Evolutionary conservation across 2,797 vertebrate species (phyloP), one percentile per base, ranked within the genome.

Genomic region (Cuniculus paca): DNA sequence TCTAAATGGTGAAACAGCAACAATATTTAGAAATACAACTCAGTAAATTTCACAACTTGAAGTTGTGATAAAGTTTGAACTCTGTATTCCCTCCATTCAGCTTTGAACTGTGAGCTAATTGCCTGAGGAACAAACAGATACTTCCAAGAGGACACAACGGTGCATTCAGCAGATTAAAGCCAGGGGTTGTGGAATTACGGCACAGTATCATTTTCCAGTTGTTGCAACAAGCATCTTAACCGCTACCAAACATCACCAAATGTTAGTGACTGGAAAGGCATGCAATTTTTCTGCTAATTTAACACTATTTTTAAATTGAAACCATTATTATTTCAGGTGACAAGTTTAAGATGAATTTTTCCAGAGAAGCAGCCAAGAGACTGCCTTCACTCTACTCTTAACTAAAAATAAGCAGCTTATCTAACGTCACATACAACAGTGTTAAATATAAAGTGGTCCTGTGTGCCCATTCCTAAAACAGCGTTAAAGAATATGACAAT

Each of bases 221-320:
- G 7, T 31, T 72, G 9, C 39, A 93, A 63, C 16, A 50, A 36
- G 52, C 13, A 3, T 42, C 68, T 91, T 93, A 81, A 54, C 16
- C 0, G 75, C 42, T 11, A 28, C 5, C 63, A 86, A 92, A 75
- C 5, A 75, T 65, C 56, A 79, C 34, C 20, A 70, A 31, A 63
- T 14, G 16, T 39, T 39, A 95, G 60, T n/a, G 31, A 14, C 58
- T 90, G 42, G 19, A 60, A 91, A 91, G 54, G 87, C 13, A 82
- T 11, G 3, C 6, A 52, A 28, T 77, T 72, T 90, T 78, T 68
- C 78, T 90, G 39, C 28, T 58, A n/a, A 54, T 81, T 75, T 85
- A 79, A 88, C 42, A 56, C n/a, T 12, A 70, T 48, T 75, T 97
- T 95, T 58, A 91, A 78, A 77, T 5, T 74, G 60, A 86, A 92